Percentiles rank a stretch among this genome's conserved stretches.
These are phyloP conservation scores for Epinotia brunnichana DNA, from an alignment of 2,888 invertebrate species.

Conservation along the genomic window DNA sequence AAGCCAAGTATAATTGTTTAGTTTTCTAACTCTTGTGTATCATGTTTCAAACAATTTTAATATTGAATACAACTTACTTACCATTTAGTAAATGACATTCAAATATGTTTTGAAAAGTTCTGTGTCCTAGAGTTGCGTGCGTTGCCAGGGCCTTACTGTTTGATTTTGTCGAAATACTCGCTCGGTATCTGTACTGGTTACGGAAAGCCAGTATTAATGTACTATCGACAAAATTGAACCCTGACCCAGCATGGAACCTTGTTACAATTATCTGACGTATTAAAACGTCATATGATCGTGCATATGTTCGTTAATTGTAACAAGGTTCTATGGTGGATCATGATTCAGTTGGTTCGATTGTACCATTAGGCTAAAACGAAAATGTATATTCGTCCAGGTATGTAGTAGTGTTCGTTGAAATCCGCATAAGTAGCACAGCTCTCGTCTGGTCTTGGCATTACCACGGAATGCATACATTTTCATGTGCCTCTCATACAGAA, in stretches of 20 bases:
- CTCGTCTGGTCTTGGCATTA: neutral
- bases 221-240: too few relatives aligned
- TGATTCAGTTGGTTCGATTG: too few relatives aligned
- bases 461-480: neutral
- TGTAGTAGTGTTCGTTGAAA: neutral
- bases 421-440: neutral
- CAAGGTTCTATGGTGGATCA: too few relatives aligned
- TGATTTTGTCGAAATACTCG: conserved; percentile 22
- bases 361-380: conserved; percentile 34
- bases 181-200: conserved; percentile 16
- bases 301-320: too few relatives aligned
- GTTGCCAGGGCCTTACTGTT: neutral
- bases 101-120: neutral
- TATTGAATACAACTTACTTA: neutral
- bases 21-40: neutral
- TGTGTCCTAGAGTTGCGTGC: conserved; percentile 12
- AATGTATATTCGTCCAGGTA: conserved; percentile 19
- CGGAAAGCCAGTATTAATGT: conserved; percentile 3
- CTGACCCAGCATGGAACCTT: too few relatives aligned
- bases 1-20: neutral
- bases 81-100: neutral
- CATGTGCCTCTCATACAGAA: neutral
- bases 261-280: too few relatives aligned
- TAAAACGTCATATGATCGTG: too few relatives aligned
- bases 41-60: neutral